A percentile compares a stretch with the other conserved stretches of the same genome.
phyloP scores from a whole-genome alignment of 2,888 invertebrate species.

The Teinopalpus imperialis region DNA sequence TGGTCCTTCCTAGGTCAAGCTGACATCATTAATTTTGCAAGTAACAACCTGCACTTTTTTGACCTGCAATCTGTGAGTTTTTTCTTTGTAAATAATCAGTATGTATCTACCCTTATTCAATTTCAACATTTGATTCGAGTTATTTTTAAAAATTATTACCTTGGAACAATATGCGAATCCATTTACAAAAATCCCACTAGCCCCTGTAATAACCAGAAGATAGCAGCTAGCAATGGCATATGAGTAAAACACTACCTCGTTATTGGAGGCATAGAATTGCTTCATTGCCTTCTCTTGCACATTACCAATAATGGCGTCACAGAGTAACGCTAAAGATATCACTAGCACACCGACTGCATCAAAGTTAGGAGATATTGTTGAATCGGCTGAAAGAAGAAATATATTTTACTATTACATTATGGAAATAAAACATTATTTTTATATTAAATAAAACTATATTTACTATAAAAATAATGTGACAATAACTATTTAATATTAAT shows the following conservation, averaged over 20 bases:
- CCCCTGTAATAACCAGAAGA: conserved; percentile 86
- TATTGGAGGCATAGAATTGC: conserved; percentile 89
- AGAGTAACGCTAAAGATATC: conserved; percentile 92
- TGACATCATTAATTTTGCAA: no score
- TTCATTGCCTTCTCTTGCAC: conserved; percentile 98
- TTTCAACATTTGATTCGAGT: no score
- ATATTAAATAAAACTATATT: no score
- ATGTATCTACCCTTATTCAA: no score
- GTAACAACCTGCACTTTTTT: no score
- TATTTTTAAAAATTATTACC: conserved; percentile 4
- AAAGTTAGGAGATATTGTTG: conserved; percentile 88
- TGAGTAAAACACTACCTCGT: conserved; percentile 96
- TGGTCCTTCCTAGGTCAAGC: no score
- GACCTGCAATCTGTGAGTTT: no score
- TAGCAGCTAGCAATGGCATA: conserved; percentile 94
- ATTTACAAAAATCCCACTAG: conserved; percentile 87
- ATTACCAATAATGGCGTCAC: conserved; percentile 98
- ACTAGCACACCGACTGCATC: conserved; percentile 86
- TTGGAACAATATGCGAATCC: conserved; percentile 89
- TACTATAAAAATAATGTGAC: no score
- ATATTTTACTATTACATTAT: no score
- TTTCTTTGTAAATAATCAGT: no score
- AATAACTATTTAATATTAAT: no score
- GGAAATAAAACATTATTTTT: no score
- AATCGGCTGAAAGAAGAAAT: conserved; percentile 82